Conservation (phyloP, 2,797 vertebrate species). For the Helarctos malayanus region DNA sequence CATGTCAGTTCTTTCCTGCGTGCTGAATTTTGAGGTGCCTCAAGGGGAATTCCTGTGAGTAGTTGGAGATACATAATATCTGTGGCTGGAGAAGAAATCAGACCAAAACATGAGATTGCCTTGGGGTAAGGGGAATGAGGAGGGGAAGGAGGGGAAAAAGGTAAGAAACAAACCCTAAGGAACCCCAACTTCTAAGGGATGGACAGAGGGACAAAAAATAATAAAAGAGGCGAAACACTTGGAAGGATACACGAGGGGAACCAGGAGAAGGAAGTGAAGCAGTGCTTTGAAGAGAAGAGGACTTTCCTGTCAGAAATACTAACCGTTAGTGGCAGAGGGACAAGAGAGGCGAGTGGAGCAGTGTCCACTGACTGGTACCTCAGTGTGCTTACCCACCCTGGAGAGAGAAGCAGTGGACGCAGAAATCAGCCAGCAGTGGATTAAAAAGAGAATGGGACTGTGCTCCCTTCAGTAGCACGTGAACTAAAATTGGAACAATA, state of each 20-base stretch:
- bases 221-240: neutral
- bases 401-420: neutral
- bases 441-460: neutral
- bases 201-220: neutral
- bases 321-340: neutral
- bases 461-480: neutral
- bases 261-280: neutral
- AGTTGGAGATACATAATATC: neutral
- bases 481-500: neutral
- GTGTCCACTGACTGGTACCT: neutral
- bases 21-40: neutral
- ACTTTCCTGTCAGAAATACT: neutral
- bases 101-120: neutral
- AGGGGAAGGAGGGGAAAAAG: neutral
- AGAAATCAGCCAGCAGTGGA: neutral
- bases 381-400: neutral
- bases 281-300: neutral
- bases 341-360: neutral
- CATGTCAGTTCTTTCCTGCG: neutral
- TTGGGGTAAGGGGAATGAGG: neutral
- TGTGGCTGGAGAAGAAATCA: neutral
- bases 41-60: conserved; percentile 4
- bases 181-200: neutral
- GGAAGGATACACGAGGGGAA: neutral
- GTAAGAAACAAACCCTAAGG: neutral